These are phyloP conservation scores for Neodontobutis hainanensis DNA, from an alignment of 2,113 vertebrate genomes.

Conservation along the genomic window DNA sequence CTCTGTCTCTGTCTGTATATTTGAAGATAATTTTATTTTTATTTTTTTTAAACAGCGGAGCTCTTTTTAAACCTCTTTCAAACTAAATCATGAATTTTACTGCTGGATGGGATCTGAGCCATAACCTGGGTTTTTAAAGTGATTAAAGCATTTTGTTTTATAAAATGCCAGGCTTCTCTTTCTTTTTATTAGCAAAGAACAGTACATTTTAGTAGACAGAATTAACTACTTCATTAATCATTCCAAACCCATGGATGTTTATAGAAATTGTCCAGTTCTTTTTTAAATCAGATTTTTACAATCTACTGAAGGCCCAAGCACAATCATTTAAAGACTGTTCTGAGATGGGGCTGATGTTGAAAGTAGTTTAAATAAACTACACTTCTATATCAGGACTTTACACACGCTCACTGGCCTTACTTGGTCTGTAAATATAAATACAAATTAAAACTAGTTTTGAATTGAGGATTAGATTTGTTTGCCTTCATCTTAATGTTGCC, in stretches of 20 bases:
- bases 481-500: too few relatives aligned
- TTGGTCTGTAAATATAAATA: constrained; percentile 25
- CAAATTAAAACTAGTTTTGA: background rate
- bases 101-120: background rate
- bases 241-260: background rate
- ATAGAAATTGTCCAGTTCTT: too few relatives aligned
- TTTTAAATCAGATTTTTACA: constrained; percentile 32
- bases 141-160: background rate
- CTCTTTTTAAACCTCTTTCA: background rate
- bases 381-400: constrained; percentile 25
- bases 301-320: background rate
- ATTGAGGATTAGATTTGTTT: constrained; percentile 19
- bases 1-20: background rate
- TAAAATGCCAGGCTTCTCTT: background rate
- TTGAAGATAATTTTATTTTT: too few relatives aligned
- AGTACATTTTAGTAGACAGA: background rate
- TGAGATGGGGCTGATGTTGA: constrained; percentile 9
- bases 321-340: constrained; percentile 11
- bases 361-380: background rate
- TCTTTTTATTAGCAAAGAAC: background rate
- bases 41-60: background rate
- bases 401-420: constrained; percentile 5
- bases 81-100: background rate
- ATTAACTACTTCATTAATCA: constrained; percentile 1
- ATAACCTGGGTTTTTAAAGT: background rate